A percentile compares a stretch with the other conserved stretches of the same genome.
phyloP scores from a whole-genome alignment of 2,888 invertebrate species.

The Ryuthela nishihirai region DNA sequence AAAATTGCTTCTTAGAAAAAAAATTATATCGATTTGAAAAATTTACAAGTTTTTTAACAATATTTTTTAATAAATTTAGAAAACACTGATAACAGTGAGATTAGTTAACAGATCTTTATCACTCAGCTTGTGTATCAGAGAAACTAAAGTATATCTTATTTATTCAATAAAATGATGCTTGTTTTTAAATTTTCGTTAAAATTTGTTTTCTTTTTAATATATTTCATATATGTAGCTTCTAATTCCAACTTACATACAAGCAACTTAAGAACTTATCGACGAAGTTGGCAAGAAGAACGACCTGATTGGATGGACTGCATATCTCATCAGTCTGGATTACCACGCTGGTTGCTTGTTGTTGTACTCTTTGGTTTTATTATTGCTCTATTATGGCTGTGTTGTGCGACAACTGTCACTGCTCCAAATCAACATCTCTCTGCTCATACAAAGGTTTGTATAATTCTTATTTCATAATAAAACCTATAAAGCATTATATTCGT shows the following conservation, averaged over 20 bases:
- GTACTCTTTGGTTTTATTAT: conserved; percentile 36
- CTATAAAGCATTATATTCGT: too few species aligned
- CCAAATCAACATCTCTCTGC: conserved; percentile 34
- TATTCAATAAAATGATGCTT: background rate
- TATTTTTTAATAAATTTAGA: too few species aligned
- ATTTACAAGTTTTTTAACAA: too few species aligned
- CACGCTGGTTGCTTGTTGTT: conserved; percentile 35
- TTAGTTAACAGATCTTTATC: too few species aligned
- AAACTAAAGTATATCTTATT: background rate
- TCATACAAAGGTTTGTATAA: background rate
- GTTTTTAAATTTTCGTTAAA: background rate
- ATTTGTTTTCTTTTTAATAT: background rate
- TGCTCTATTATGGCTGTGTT: conserved; percentile 36
- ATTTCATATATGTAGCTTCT: too few species aligned
- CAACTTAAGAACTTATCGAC: background rate
- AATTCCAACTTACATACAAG: too few species aligned
- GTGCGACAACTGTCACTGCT: conserved; percentile 38
- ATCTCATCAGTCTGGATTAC: conserved; percentile 35
- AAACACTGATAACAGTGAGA: too few species aligned
- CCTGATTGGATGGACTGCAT: conserved; percentile 39
- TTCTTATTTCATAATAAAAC: background rate
- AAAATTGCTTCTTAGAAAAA: too few species aligned
- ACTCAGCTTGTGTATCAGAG: too few species aligned
- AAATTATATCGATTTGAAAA: too few species aligned
- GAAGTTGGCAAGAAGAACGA: conserved; percentile 19